Percentiles rank a stretch among this genome's conserved stretches.
phyloP scores from a whole-genome alignment of 2,113 vertebrate species.

The Barbus barbus region DNA sequence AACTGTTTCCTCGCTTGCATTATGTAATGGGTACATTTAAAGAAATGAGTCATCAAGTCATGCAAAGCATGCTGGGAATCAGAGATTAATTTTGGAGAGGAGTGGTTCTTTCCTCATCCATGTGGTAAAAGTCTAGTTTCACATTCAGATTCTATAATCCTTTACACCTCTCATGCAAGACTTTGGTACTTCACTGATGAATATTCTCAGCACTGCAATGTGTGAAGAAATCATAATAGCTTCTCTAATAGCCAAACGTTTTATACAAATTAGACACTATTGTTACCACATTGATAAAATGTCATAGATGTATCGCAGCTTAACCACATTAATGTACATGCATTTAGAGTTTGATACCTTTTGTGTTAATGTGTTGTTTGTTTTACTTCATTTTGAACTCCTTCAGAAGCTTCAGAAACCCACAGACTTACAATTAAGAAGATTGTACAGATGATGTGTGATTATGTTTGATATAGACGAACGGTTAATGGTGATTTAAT shows the following conservation, averaged over 20 bases:
- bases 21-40: constrained; percentile 69
- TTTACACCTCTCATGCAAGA: constrained; percentile 6
- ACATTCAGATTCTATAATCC: constrained; percentile 35
- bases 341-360: neutral
- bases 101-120: constrained; percentile 31
- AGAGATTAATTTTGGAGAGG: constrained; percentile 8
- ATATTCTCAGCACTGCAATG: neutral
- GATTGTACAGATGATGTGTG: neutral
- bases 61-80: constrained; percentile 45
- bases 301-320: neutral
- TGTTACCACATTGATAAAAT: neutral
- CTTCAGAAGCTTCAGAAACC: neutral
- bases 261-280: neutral
- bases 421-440: neutral
- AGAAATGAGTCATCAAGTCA: constrained; percentile 68
- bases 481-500: constrained; percentile 2
- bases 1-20: constrained; percentile 59
- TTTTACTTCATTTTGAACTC: neutral
- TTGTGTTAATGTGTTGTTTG: neutral
- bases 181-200: neutral
- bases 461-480: neutral
- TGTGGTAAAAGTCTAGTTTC: constrained; percentile 34
- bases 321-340: neutral
- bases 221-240: neutral
- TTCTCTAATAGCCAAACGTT: neutral